Conservation (phyloP, 2,797 vertebrate genomes). For the Peromyscus melanophrys region DNA sequence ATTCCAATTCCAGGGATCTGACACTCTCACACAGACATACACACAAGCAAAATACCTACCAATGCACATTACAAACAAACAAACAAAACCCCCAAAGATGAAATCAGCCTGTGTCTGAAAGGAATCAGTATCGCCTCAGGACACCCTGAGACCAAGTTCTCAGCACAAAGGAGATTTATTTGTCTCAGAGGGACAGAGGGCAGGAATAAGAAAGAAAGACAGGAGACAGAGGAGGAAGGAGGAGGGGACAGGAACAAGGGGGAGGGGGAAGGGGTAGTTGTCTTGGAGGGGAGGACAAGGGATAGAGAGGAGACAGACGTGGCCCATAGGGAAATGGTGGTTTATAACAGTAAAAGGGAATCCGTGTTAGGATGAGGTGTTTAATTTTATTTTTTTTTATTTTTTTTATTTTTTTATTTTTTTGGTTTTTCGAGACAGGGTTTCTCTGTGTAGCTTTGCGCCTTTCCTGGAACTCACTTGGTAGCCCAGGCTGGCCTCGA, state of each 20-base stretch:
- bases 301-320: not conserved
- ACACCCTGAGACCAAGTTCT: not conserved
- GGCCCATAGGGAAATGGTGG: not conserved
- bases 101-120: not conserved
- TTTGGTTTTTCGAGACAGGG: too few relatives aligned
- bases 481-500: too few relatives aligned
- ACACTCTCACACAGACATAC: too few relatives aligned
- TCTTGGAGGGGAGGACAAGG: not conserved
- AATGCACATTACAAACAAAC: too few relatives aligned
- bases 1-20: too few relatives aligned
- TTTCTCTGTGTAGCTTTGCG: too few relatives aligned
- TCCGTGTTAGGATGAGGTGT: not conserved
- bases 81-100: too few relatives aligned
- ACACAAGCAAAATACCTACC: too few relatives aligned
- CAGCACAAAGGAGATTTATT: not conserved
- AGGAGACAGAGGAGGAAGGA: not conserved
- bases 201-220: not conserved
- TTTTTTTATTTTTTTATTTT: too few relatives aligned
- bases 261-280: not conserved
- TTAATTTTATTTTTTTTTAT: too few relatives aligned
- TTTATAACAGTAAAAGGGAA: not conserved
- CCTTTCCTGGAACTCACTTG: too few relatives aligned
- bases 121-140: not conserved
- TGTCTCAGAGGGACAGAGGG: not conserved
- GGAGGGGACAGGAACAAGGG: not conserved